These are phyloP conservation scores for Trichomycterus rosablanca DNA, from an alignment of 2,113 vertebrate species.

Conservation along the genomic window DNA sequence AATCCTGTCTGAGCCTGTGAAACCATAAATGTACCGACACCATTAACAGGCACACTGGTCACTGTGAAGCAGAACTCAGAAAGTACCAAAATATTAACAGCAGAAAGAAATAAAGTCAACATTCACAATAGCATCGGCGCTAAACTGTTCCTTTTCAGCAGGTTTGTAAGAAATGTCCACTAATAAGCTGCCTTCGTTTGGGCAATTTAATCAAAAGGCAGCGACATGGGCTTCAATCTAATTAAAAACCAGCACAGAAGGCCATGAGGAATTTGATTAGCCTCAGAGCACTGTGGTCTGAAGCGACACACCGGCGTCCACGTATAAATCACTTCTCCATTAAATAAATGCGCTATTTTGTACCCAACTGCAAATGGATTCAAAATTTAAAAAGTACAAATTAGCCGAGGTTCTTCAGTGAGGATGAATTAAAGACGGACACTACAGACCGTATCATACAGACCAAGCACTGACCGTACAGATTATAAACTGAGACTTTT, in stretches of 20 bases:
- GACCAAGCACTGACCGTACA: too few relatives aligned
- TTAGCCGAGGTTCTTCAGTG: too few relatives aligned
- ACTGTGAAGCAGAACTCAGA: too few relatives aligned
- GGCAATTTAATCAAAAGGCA: conserved; percentile 53
- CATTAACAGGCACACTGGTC: background rate
- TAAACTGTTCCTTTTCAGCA: background rate
- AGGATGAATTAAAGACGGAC: too few relatives aligned
- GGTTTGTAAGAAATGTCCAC: background rate
- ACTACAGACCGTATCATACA: too few relatives aligned
- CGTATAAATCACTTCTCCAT: background rate
- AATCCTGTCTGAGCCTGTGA: background rate
- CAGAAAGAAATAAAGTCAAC: too few relatives aligned
- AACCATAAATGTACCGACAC: background rate
- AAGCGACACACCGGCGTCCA: background rate
- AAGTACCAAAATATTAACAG: background rate
- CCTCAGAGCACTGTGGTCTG: background rate
- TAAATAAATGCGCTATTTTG: background rate
- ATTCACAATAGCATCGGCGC: background rate
- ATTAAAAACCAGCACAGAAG: background rate
- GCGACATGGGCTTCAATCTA: conserved; percentile 27
- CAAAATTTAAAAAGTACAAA: too few relatives aligned
- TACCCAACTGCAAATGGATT: too few relatives aligned
- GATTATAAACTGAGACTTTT: too few relatives aligned
- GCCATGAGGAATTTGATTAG: conserved; percentile 3
- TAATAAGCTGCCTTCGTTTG: conserved; percentile 50